Percentiles rank a stretch among this genome's conserved stretches.
phyloP scores from a whole-genome alignment of 1,140 invertebrate genomes.

The Trigoniulus corallinus region DNA sequence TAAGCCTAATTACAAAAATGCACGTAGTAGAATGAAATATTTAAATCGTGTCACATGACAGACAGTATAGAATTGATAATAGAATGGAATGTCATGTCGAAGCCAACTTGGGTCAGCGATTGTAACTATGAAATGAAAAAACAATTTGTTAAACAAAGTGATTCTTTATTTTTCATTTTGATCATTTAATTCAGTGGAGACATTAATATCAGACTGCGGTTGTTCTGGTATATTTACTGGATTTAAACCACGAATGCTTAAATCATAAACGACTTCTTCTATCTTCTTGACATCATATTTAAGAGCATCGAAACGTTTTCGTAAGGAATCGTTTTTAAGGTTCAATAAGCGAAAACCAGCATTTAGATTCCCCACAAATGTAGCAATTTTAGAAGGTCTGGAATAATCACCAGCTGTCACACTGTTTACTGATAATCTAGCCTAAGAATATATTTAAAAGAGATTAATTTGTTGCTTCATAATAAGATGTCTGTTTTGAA shows the following conservation, averaged over 20 bases:
- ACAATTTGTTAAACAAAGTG: too few relatives aligned
- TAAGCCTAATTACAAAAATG: too few relatives aligned
- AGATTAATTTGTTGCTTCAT: slow-evolving; percentile 7
- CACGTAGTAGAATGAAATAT: too few relatives aligned
- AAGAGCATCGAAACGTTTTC: slow-evolving; percentile 73
- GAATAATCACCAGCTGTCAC: slow-evolving; percentile 70
- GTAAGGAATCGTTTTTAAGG: slow-evolving; percentile 73
- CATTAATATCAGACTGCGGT: too few relatives aligned
- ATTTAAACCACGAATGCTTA: slow-evolving; percentile 76
- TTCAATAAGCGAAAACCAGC: slow-evolving; percentile 74
- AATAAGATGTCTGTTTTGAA: neutral
- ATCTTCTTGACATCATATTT: slow-evolving; percentile 92
- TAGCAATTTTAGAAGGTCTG: slow-evolving; percentile 59
- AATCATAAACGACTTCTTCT: slow-evolving; percentile 85
- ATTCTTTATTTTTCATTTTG: too few relatives aligned
- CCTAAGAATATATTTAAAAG: slow-evolving; percentile 27
- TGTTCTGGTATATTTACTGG: too few relatives aligned
- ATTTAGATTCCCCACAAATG: slow-evolving; percentile 70
- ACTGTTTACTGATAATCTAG: slow-evolving; percentile 68
- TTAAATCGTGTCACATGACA: too few relatives aligned
- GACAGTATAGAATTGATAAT: too few relatives aligned
- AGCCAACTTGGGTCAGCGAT: too few relatives aligned
- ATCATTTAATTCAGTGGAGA: too few relatives aligned
- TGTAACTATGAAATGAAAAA: too few relatives aligned
- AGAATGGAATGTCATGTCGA: too few relatives aligned